Conservation (phyloP, 2,113 vertebrate genomes). For the Euleptes europaea region DNA sequence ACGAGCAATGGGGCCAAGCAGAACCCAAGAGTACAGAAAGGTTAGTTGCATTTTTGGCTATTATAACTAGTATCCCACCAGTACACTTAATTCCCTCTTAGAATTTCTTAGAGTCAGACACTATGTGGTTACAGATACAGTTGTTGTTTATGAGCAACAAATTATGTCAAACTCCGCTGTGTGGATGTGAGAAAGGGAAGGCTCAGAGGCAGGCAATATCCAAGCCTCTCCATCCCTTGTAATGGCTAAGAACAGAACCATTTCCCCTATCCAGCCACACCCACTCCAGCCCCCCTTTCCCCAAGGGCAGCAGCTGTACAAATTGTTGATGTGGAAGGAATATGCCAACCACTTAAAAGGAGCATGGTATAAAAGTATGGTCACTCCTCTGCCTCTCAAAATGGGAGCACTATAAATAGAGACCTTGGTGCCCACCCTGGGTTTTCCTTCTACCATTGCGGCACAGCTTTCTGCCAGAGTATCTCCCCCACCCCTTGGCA, state of each 20-base stretch:
- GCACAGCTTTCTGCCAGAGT: constrained; percentile 62
- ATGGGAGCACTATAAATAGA: constrained; percentile 68
- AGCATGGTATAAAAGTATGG: constrained; percentile 70
- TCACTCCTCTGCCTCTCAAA: constrained; percentile 66
- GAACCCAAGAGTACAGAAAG: not conserved
- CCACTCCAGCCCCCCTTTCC: constrained; percentile 7
- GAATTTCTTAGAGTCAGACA: not conserved
- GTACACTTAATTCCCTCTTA: not conserved
- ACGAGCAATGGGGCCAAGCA: not conserved
- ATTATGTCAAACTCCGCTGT: not conserved
- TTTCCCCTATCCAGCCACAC: constrained; percentile 27
- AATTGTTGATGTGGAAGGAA: constrained; percentile 67
- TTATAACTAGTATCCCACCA: not conserved
- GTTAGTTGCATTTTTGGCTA: not conserved
- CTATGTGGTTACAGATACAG: not conserved
- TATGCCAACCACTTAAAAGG: constrained; percentile 80
- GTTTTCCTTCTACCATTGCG: constrained; percentile 62
- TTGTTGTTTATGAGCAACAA: not conserved
- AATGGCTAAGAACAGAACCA: constrained; percentile 14
- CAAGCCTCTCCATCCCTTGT: not conserved
- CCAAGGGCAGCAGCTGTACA: constrained; percentile 69
- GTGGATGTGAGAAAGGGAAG: not conserved
- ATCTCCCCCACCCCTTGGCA: constrained; percentile 42
- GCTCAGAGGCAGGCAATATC: not conserved
- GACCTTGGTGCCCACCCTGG: constrained; percentile 70